phyloP scores from a whole-genome alignment of 2,888 invertebrate species.

The Belgica antarctica region DNA sequence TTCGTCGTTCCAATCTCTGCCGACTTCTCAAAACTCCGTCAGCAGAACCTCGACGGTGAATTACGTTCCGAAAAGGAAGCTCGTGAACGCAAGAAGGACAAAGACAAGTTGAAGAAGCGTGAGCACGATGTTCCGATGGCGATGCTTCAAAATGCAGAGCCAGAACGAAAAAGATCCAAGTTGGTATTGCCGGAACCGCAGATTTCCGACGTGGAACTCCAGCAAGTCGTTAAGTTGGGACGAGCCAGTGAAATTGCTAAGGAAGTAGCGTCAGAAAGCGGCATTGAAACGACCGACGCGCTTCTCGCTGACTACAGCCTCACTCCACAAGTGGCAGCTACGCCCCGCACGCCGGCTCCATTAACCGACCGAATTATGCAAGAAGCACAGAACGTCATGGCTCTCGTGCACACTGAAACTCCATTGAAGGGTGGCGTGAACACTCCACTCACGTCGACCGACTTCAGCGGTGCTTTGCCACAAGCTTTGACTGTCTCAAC shows the following conservation, averaged over 20 bases:
- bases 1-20: conserved; percentile 82
- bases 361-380: conserved; percentile 80
- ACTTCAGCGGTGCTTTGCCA: conserved; percentile 82
- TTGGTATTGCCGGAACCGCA: conserved; percentile 95
- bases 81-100: conserved; percentile 90
- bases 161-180: conserved; percentile 89
- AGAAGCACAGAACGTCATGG: conserved; percentile 99
- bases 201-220: conserved; percentile 87
- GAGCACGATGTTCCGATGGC: conserved; percentile 93
- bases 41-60: conserved; percentile 92
- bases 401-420: conserved; percentile 94
- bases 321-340: conserved; percentile 66
- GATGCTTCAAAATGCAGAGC: conserved; percentile 83
- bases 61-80: conserved; percentile 87
- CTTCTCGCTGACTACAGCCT: conserved; percentile 89
- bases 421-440: conserved; percentile 95
- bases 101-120: conserved; percentile 89
- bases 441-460: conserved; percentile 85
- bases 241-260: conserved; percentile 86
- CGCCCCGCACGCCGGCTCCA: conserved; percentile 83
- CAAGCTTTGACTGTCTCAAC: conserved; percentile 70
- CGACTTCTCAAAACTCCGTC: conserved; percentile 84
- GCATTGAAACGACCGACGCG: conserved; percentile 75
- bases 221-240: conserved; percentile 90
- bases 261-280: conserved; percentile 78